These are phyloP conservation scores for Okapia johnstoni DNA, from an alignment of 2,113 vertebrate species.

Conservation along the genomic window DNA sequence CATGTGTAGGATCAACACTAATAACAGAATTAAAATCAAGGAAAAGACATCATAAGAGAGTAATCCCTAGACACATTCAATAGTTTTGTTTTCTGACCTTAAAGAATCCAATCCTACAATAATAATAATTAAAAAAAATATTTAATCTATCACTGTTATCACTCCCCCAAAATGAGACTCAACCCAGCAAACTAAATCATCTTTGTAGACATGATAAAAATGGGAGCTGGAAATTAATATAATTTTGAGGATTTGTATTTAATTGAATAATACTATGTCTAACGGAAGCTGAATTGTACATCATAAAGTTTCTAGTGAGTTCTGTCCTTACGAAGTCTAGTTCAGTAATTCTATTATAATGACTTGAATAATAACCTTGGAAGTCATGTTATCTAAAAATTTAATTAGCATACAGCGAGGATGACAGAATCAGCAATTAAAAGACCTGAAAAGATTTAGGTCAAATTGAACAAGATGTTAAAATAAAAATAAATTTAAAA, in stretches of 20 bases:
- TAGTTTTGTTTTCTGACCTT: not conserved
- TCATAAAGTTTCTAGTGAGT: not conserved
- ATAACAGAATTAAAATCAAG: not conserved
- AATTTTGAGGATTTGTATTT: not conserved
- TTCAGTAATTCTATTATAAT: not conserved
- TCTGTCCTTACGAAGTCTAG: not conserved
- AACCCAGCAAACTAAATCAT: not conserved
- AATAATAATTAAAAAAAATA: not conserved
- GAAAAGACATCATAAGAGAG: not conserved
- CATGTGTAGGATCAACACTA: not conserved
- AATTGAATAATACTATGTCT: not conserved
- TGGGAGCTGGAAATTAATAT: not conserved
- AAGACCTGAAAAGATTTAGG: not conserved
- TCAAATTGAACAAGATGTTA: not conserved
- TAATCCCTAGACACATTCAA: not conserved
- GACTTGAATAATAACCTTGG: not conserved
- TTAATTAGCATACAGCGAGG: not conserved
- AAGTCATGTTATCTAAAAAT: not conserved
- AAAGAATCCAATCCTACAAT: not conserved
- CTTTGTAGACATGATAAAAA: not conserved
- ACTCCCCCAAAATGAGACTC: not conserved
- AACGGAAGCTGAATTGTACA: not conserved
- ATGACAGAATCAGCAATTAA: not conserved
- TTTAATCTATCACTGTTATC: not conserved
- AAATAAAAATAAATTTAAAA: not conserved